Conservation (phyloP, 2,113 vertebrate genomes). For the Vicugna pacos region DNA sequence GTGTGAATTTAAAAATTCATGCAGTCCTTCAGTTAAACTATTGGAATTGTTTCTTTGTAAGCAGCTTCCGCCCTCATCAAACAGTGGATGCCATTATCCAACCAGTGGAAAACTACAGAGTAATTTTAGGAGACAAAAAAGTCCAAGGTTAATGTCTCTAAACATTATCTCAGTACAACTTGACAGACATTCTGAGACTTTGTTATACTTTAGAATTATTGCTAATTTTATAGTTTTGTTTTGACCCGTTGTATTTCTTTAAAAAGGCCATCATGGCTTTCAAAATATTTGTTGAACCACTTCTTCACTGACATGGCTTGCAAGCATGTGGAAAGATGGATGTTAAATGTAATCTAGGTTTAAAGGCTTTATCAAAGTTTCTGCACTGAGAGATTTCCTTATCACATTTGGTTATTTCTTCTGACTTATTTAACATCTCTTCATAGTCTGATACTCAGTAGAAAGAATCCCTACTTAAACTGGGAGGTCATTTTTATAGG, state of each 20-base stretch:
- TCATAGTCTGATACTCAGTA: not conserved
- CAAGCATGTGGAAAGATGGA: not conserved
- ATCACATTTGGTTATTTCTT: conserved; percentile 26
- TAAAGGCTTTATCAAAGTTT: not conserved
- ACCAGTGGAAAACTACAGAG: not conserved
- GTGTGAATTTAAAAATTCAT: conserved; percentile 42
- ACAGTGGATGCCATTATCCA: not conserved
- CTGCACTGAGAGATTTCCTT: not conserved
- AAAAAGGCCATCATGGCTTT: not conserved
- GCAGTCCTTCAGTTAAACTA: not conserved
- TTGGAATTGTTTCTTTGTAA: conserved; percentile 45
- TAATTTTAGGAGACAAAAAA: not conserved
- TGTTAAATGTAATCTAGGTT: not conserved
- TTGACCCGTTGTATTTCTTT: conserved; percentile 44
- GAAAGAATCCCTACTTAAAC: not conserved
- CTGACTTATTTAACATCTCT: not conserved
- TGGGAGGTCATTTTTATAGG: not conserved
- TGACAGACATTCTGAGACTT: not conserved
- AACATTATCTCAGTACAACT: not conserved
- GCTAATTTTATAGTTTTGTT: not conserved
- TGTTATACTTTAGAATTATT: conserved; percentile 19
- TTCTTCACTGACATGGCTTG: not conserved
- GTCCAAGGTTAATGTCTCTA: not conserved
- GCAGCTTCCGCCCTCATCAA: not conserved
- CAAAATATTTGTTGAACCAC: not conserved